A percentile compares a stretch with the other conserved stretches of the same genome.
These are phyloP conservation scores for Cabera pusaria DNA, from an alignment of 2,888 invertebrate species.

Conservation along the genomic window DNA sequence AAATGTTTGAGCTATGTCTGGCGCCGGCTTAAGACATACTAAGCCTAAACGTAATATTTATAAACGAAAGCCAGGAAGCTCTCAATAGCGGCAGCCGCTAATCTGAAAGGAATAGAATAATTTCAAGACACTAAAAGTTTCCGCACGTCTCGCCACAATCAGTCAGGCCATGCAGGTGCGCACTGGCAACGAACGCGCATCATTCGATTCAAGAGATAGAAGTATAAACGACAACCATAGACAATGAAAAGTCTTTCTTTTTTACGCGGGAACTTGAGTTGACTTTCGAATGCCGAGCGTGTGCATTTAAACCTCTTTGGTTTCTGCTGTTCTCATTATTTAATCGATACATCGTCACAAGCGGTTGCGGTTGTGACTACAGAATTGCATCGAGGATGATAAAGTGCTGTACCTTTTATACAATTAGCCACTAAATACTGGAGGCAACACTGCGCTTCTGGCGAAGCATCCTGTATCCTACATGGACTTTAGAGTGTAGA, in stretches of 20 bases:
- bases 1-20: no score
- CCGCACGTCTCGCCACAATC: constrained; percentile 15
- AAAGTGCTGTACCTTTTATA: constrained; percentile 17
- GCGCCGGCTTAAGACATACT: no score
- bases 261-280: not conserved
- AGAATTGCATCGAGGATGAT: constrained; percentile 9
- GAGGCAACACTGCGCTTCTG: constrained; percentile 4
- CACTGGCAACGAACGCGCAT: constrained; percentile 10
- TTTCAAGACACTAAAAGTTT: constrained; percentile 8
- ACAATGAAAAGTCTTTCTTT: constrained; percentile 1
- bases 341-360: constrained; percentile 16
- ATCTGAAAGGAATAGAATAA: constrained; percentile 14
- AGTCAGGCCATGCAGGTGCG: constrained; percentile 18
- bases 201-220: constrained; percentile 1
- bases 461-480: constrained; percentile 5
- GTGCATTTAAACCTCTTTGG: not conserved
- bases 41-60: no score
- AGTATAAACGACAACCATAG: not conserved
- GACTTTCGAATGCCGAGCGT: not conserved
- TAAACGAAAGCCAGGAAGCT: constrained; percentile 11
- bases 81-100: constrained; percentile 4
- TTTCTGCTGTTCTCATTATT: constrained; percentile 10
- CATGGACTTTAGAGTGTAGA: not conserved
- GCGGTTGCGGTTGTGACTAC: constrained; percentile 8
- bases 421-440: constrained; percentile 17